These are phyloP conservation scores for Phrynocephalus versicolor DNA, from an alignment of 2,113 vertebrate genomes.

Conservation along the genomic window DNA sequence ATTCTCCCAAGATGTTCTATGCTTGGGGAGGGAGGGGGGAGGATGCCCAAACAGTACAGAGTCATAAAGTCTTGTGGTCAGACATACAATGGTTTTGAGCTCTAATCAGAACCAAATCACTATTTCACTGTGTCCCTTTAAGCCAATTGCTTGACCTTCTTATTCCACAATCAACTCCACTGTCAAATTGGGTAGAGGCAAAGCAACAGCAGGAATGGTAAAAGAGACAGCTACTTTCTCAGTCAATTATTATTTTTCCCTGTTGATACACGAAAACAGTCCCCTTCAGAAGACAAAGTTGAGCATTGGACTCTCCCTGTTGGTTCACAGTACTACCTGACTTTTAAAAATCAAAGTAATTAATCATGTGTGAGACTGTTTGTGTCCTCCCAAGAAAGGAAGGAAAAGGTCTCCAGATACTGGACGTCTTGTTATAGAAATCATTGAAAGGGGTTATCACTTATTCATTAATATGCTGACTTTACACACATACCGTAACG, in stretches of 20 bases:
- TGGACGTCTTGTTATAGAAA: background rate
- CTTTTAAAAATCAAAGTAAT: slow-evolving; percentile 23
- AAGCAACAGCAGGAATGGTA: slow-evolving; percentile 1
- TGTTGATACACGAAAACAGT: slow-evolving; percentile 14
- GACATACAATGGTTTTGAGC: background rate
- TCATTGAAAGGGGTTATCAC: background rate
- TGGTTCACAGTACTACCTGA: background rate
- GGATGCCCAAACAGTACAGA: background rate
- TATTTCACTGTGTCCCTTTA: slow-evolving; percentile 39
- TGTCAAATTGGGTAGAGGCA: slow-evolving; percentile 33
- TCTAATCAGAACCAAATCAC: slow-evolving; percentile 17
- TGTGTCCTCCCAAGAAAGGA: slow-evolving; percentile 14
- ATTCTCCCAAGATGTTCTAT: slow-evolving; percentile 25
- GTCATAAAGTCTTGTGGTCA: background rate
- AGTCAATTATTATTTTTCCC: background rate
- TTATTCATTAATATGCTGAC: background rate
- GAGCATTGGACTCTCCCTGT: slow-evolving; percentile 32
- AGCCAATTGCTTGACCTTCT: slow-evolving; percentile 35
- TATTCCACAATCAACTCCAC: slow-evolving; percentile 18
- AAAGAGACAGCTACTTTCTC: slow-evolving; percentile 1
- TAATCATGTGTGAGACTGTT: slow-evolving; percentile 6
- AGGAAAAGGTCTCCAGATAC: slow-evolving; percentile 2
- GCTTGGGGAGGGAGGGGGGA: background rate
- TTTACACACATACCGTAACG: slow-evolving; percentile 12
- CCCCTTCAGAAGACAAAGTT: background rate